Evolutionary conservation across 2,797 vertebrate genomes (phyloP), one percentile per base, ranked within the genome.

Genomic region (Psittacula derbiana): DNA sequence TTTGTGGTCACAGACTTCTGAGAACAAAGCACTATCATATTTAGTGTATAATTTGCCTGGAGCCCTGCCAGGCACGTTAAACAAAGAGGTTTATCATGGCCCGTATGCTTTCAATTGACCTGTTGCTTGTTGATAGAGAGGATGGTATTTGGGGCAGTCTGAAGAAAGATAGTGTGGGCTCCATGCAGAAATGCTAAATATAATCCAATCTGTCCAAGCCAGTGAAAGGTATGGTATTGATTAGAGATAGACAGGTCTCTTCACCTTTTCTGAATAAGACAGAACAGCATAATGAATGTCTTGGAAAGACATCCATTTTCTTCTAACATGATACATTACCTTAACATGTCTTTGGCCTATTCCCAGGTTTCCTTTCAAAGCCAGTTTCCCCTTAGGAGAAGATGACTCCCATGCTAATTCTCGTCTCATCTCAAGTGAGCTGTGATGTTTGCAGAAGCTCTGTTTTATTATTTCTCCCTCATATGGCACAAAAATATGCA

Each of bases 41-140:
- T 92, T 65, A 83, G 33, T 33, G n/a, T 31, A 69, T 76, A 55
- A 88, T 87, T 86, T 58, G 69, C 69, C 62, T 94, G 94, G 91
- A 96, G 33, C 30, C 18, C 47, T 36, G 72, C 92, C 94, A 94
- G 72, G 12, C 69, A 46, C 0, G 0, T 16, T 41, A 87, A 44
- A 58, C 0, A 0, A 65, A 64, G 57, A 70, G 23, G 12, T 61
- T 93, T 91, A 87, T 80, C 43, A 66, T 2, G 19, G 55, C 30
- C 19, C n/a, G 10, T 46, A 31, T 82, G 75, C 53, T 94, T 85
- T 87, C 75, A 88, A 36, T 16, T 89, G 75, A 65, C 57, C 12
- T 65, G 53, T 38, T 94, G 13, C 50, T 86, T 76, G n/a, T 80
- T 89, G 67, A 38, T 91, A 31, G 4, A 88, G 30, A 23, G 30